A percentile compares a stretch with the other conserved stretches of the same genome.
phyloP scores from a whole-genome alignment of 2,797 vertebrate genomes.

The Heliangelus exortis region DNA sequence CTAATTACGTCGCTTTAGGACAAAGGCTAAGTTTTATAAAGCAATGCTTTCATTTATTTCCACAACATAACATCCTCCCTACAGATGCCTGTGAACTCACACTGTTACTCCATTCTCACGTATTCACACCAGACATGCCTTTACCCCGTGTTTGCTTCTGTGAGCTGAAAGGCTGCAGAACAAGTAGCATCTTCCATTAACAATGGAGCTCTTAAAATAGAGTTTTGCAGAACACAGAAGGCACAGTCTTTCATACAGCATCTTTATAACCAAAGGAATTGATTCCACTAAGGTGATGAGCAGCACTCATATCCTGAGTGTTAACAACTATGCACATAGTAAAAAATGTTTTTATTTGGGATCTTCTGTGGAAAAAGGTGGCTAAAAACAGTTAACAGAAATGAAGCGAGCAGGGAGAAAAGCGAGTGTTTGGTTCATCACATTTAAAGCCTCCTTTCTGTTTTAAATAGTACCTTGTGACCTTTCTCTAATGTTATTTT shows the following conservation, averaged over 20 bases:
- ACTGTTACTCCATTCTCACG: slow-evolving; percentile 25
- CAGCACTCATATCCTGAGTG: not conserved
- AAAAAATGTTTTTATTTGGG: not conserved
- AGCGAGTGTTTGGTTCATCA: not conserved
- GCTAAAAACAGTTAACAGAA: not conserved
- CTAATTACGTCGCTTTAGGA: slow-evolving; percentile 6
- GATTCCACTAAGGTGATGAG: not conserved
- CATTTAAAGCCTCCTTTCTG: not conserved
- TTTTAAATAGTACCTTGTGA: not conserved
- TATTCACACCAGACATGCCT: not conserved
- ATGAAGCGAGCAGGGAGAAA: not conserved
- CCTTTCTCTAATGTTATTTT: not conserved
- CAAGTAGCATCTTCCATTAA: not conserved
- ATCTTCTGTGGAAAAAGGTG: not conserved
- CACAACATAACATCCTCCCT: slow-evolving; percentile 34
- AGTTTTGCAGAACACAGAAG: not conserved
- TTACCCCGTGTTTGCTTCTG: not conserved
- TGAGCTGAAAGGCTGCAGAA: not conserved
- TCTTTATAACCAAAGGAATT: not conserved
- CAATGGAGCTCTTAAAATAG: not conserved
- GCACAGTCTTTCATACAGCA: not conserved
- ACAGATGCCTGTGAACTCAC: not conserved
- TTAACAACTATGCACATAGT: not conserved
- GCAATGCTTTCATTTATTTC: slow-evolving; percentile 21
- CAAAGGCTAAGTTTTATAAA: slow-evolving; percentile 31